These are phyloP conservation scores for Anastatus disparis DNA, from an alignment of 1,140 invertebrate genomes.

Conservation along the genomic window DNA sequence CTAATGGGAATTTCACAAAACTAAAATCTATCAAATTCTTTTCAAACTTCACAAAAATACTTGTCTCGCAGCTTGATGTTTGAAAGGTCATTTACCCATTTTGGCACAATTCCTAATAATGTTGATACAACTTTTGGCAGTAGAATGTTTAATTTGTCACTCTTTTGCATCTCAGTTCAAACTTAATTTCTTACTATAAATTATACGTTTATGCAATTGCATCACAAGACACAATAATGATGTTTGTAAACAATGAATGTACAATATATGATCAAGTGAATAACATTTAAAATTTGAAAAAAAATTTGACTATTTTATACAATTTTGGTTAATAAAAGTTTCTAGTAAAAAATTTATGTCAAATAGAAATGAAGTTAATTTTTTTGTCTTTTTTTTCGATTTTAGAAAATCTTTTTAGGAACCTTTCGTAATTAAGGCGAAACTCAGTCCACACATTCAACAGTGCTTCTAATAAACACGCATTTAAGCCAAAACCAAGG, in stretches of 20 bases:
- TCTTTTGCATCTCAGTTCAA: constrained; percentile 20
- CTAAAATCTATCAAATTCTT: background rate
- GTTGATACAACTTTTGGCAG: constrained; percentile 11
- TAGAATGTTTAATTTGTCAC: background rate
- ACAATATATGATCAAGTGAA: constrained; percentile 5
- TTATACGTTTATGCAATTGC: constrained; percentile 9
- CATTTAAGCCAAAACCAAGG: constrained; percentile 29
- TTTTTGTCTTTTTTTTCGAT: constrained; percentile 1
- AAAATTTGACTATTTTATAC: background rate
- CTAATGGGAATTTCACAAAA: constrained; percentile 5
- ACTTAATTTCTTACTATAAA: constrained; percentile 4
- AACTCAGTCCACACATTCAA: constrained; percentile 26
- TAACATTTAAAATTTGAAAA: background rate
- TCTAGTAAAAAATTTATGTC: too few species aligned
- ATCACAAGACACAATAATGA: constrained; percentile 2
- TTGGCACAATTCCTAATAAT: constrained; percentile 25
- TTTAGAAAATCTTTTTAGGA: constrained; percentile 27
- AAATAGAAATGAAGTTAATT: too few species aligned
- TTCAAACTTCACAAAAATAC: constrained; percentile 11
- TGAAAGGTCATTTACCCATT: constrained; percentile 31
- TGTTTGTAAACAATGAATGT: constrained; percentile 11
- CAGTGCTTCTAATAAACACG: constrained; percentile 4
- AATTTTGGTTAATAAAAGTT: too few species aligned
- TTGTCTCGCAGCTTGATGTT: constrained; percentile 2
- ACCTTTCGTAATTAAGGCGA: background rate